Conservation (phyloP, 1,140 invertebrate species). For the Stenopsyche tienmushanensis region DNA sequence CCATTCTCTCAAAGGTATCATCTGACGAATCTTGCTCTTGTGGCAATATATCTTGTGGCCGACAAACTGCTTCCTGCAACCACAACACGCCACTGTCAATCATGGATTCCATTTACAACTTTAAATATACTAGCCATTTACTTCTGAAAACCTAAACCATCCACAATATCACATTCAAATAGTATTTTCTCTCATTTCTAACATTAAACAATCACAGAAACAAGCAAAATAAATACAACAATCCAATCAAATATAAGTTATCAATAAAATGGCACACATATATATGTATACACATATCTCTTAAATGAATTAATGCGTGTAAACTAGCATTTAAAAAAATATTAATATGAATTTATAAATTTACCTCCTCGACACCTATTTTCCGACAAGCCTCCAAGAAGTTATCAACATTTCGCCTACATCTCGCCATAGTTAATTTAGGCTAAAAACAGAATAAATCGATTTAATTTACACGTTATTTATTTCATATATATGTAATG, state of each 20-base stretch:
- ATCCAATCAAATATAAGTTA: too few relatives aligned
- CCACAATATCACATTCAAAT: slow-evolving; percentile 4
- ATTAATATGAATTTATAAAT: slow-evolving; percentile 44
- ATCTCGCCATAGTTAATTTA: slow-evolving; percentile 89
- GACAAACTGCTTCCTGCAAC: slow-evolving; percentile 77
- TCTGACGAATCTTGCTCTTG: slow-evolving; percentile 45
- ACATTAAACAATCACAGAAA: too few relatives aligned
- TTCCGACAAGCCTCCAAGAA: slow-evolving; percentile 91
- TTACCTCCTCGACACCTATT: slow-evolving; percentile 93
- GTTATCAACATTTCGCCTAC: slow-evolving; percentile 92
- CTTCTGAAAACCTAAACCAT: slow-evolving; percentile 37
- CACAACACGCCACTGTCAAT: slow-evolving; percentile 61
- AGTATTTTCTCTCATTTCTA: too few relatives aligned
- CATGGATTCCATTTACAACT: slow-evolving; percentile 48
- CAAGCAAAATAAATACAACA: too few relatives aligned
- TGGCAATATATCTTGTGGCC: slow-evolving; percentile 69
- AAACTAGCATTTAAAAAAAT: background rate
- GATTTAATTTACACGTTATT: slow-evolving; percentile 12
- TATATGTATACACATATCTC: background rate
- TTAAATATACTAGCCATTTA: slow-evolving; percentile 34
- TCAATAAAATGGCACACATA: too few relatives aligned
- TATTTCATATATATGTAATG: background rate
- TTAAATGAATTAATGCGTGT: background rate
- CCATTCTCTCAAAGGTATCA: slow-evolving; percentile 46
- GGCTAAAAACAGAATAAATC: slow-evolving; percentile 66